Percentiles rank a stretch among this genome's conserved stretches.
Conservation (phyloP, 2,797 vertebrate genomes). For the Kryptopterus vitreolus region DNA sequence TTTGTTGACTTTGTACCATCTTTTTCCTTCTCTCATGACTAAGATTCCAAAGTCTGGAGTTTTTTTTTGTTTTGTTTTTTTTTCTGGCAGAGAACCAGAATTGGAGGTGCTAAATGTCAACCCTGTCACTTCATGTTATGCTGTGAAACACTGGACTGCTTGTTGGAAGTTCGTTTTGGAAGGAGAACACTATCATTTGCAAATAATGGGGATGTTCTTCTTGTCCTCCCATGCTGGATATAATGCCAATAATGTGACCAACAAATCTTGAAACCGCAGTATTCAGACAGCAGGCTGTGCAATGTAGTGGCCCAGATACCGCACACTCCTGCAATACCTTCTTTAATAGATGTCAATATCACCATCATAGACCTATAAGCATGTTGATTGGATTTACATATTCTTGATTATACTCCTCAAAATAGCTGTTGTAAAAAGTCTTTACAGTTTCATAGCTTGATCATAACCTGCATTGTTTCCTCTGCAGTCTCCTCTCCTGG, state of each 20-base stretch:
- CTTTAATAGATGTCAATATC: neutral
- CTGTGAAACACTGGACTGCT: neutral
- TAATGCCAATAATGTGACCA: neutral
- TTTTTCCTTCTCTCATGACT: neutral
- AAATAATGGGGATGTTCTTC: neutral
- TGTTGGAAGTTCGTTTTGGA: neutral
- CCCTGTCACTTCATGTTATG: neutral
- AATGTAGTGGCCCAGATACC: neutral
- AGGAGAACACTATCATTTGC: neutral
- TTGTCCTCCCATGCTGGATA: neutral
- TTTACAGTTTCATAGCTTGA: neutral
- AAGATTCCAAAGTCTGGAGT: neutral
- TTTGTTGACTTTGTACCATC: neutral
- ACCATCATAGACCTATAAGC: neutral
- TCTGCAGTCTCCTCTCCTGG: neutral
- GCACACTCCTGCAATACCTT: neutral
- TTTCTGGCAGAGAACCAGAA: neutral
- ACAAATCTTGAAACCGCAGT: neutral
- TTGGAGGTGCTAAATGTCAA: neutral
- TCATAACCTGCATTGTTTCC: neutral
- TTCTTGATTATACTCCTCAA: neutral
- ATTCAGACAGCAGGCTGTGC: neutral
- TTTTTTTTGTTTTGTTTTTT: too few species aligned
- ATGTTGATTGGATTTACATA: neutral
- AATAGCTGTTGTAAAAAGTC: neutral